These are phyloP conservation scores for Suncus etruscus DNA, from an alignment of 2,113 vertebrate genomes.

Conservation along the genomic window DNA sequence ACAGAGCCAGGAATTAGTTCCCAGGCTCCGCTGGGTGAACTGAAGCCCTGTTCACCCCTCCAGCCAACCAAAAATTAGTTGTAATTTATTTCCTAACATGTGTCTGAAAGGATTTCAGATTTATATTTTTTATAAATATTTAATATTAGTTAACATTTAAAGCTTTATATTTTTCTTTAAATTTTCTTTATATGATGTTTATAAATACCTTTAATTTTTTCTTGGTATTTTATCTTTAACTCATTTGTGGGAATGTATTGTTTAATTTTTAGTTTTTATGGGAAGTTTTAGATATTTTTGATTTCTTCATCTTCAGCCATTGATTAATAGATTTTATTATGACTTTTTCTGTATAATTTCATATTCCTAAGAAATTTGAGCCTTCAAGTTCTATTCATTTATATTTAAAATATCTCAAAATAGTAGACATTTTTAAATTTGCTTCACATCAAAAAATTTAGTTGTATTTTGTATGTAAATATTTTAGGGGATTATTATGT, in stretches of 20 bases:
- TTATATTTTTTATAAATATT: conserved; percentile 28
- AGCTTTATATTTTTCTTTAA: conserved; percentile 44
- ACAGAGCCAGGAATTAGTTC: too few relatives aligned
- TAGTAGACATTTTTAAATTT: conserved; percentile 9
- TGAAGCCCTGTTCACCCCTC: too few relatives aligned
- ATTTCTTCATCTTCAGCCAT: not conserved
- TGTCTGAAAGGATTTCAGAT: conserved; percentile 12
- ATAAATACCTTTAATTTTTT: not conserved
- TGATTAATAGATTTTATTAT: not conserved
- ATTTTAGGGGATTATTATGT: too few relatives aligned
- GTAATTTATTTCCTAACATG: not conserved
- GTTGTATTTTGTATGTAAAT: too few relatives aligned
- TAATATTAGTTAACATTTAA: conserved; percentile 20
- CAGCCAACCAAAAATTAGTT: not conserved
- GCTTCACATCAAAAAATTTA: not conserved
- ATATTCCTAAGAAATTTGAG: conserved; percentile 12
- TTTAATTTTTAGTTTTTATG: conserved; percentile 33
- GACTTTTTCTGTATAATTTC: not conserved
- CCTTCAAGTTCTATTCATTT: not conserved
- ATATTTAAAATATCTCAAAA: not conserved
- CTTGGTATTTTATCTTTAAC: conserved; percentile 20
- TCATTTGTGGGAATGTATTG: not conserved
- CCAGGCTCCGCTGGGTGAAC: too few relatives aligned
- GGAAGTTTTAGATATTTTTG: not conserved
- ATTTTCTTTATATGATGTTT: not conserved